phyloP scores from a whole-genome alignment of 2,113 vertebrate genomes.

The Reinhardtius hippoglossoides region DNA sequence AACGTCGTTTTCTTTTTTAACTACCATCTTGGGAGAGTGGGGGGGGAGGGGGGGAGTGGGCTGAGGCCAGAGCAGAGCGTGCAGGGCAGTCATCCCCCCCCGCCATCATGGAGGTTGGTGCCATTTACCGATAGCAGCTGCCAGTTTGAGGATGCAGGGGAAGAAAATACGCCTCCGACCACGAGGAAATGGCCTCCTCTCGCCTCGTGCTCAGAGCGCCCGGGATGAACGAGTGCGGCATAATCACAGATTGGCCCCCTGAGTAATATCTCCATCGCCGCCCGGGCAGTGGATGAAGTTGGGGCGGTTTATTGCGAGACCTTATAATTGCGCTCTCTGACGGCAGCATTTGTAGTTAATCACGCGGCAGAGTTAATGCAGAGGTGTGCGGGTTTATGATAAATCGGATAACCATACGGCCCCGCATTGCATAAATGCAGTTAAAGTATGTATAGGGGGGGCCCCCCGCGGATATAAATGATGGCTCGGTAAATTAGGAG shows the following conservation, averaged over 20 bases:
- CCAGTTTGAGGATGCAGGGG: slow-evolving; percentile 36
- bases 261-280: slow-evolving; percentile 55
- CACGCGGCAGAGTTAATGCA: slow-evolving; percentile 60
- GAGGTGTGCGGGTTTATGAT: slow-evolving; percentile 54
- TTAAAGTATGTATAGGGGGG: slow-evolving; percentile 56
- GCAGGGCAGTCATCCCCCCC: slow-evolving; percentile 31
- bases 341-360: slow-evolving; percentile 63
- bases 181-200: slow-evolving; percentile 58
- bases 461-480: slow-evolving; percentile 54
- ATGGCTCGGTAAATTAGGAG: slow-evolving; percentile 49
- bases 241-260: slow-evolving; percentile 55
- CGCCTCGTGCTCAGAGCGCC: slow-evolving; percentile 38
- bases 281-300: slow-evolving; percentile 48
- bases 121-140: slow-evolving; percentile 63
- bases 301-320: slow-evolving; percentile 62
- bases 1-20: slow-evolving; percentile 61
- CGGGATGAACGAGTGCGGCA: slow-evolving; percentile 54
- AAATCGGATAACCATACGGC: slow-evolving; percentile 53
- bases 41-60: not conserved
- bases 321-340: slow-evolving; percentile 45
- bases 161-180: slow-evolving; percentile 50
- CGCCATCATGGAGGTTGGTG: slow-evolving; percentile 31
- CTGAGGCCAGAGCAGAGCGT: not conserved
- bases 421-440: slow-evolving; percentile 57
- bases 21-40: slow-evolving; percentile 53